Evolutionary conservation across 1,140 invertebrate genomes (phyloP).

Genomic region (Gonioctena quinquepunctata): DNA sequence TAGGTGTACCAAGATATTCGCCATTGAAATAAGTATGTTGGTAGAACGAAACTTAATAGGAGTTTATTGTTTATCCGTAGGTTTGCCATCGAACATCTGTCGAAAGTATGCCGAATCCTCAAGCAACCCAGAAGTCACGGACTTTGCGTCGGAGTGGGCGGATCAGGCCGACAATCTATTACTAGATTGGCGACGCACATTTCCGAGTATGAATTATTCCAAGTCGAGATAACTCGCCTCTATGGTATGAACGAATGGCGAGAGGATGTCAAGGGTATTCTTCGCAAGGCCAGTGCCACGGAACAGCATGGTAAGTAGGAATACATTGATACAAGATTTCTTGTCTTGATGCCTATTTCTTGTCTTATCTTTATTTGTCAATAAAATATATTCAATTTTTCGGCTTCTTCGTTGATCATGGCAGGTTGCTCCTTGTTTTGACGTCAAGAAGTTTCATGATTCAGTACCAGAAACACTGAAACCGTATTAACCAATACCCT

Average conservation of each 20-base stretch:
- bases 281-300: slow-evolving; percentile 77
- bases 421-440: too few species aligned
- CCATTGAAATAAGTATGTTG: too few species aligned
- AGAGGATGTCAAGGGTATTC: slow-evolving; percentile 83
- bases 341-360: too few species aligned
- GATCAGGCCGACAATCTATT: slow-evolving; percentile 89
- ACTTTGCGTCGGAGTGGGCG: slow-evolving; percentile 86
- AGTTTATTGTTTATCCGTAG: slow-evolving; percentile 53
- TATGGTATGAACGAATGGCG: slow-evolving; percentile 87
- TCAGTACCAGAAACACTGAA: too few species aligned
- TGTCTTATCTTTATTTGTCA: too few species aligned
- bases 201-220: slow-evolving; percentile 88
- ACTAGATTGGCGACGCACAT: slow-evolving; percentile 89
- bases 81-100: slow-evolving; percentile 94
- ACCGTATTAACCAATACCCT: too few species aligned
- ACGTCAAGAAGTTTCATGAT: too few species aligned
- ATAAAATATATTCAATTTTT: too few species aligned
- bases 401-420: too few species aligned
- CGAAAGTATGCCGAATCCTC: slow-evolving; percentile 86
- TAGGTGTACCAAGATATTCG: too few species aligned
- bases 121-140: slow-evolving; percentile 88
- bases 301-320: slow-evolving; percentile 74
- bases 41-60: too few species aligned
- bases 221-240: slow-evolving; percentile 88
- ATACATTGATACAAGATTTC: neutral